A percentile compares a stretch with the other conserved stretches of the same genome.
Evolutionary conservation across 37 sponge, comb jelly and placozoan species (phyloP).

Genomic region (Mnemiopsis leidyi): DNA sequence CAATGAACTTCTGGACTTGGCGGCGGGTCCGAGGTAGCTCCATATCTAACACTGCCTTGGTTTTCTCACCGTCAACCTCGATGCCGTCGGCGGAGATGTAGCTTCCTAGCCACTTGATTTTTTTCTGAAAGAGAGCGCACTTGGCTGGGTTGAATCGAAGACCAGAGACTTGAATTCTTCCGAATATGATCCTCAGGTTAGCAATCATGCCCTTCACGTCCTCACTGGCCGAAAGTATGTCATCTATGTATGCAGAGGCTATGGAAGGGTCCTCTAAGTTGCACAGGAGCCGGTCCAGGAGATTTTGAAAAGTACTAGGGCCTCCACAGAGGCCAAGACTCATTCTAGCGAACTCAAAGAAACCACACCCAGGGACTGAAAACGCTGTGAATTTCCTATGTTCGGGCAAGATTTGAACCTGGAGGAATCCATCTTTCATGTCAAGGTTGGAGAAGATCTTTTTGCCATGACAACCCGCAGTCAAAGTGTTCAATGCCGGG

Average conservation of each 20-base stretch:
- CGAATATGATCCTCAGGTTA: conserved; percentile 70
- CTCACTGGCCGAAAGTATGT: conserved; percentile 66
- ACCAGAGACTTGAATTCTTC: conserved; percentile 70
- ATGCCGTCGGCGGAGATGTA: conserved; percentile 69
- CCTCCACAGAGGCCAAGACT: conserved; percentile 70
- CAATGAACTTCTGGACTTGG: neutral
- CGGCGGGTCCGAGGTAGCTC: neutral
- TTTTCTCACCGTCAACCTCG: conserved; percentile 67
- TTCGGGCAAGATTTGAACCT: conserved; percentile 67
- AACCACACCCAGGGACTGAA: conserved; percentile 72
- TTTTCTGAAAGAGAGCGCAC: conserved; percentile 67
- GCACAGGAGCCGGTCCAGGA: conserved; percentile 70
- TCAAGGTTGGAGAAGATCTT: conserved; percentile 66
- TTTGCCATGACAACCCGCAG: conserved; percentile 70
- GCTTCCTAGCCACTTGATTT: conserved; percentile 70
- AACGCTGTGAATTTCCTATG: conserved; percentile 71
- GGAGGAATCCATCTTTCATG: conserved; percentile 72
- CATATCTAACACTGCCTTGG: neutral
- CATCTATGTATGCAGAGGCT: conserved; percentile 70
- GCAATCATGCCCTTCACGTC: conserved; percentile 29
- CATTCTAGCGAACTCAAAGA: conserved; percentile 69
- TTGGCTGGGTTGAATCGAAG: conserved; percentile 69
- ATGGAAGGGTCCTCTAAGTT: conserved; percentile 38
- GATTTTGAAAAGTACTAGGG: conserved; percentile 70
- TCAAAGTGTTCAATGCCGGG: conserved; percentile 73